A percentile compares a stretch with the other conserved stretches of the same genome.
phyloP scores from a whole-genome alignment of 35 echinoderm and acorn worm species.

The Apostichopus japonicus region DNA sequence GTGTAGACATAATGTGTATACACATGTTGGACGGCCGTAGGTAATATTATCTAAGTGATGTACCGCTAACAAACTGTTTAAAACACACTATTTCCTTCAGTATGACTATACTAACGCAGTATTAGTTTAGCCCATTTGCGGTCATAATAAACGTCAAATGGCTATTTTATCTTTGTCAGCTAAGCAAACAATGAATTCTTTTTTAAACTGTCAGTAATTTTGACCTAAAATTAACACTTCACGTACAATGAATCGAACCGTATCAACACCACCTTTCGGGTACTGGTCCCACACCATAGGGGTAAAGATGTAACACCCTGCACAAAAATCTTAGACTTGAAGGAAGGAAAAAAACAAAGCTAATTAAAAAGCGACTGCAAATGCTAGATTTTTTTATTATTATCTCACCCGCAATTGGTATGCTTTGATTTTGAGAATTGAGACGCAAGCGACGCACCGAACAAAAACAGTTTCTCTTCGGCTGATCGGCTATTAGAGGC shows the following conservation, averaged over 20 bases:
- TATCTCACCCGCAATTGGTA: background rate
- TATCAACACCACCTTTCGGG: background rate
- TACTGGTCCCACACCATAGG: constrained; percentile 2
- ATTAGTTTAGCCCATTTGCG: no score
- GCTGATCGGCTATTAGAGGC: constrained; percentile 32
- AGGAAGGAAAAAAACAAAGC: background rate
- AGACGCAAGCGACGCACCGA: constrained; percentile 2
- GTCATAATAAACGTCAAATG: background rate
- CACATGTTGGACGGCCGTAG: no score
- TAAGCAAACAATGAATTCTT: background rate
- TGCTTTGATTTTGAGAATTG: constrained; percentile 19
- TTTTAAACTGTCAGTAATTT: constrained; percentile 5
- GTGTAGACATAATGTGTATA: no score
- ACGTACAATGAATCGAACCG: background rate
- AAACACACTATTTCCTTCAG: no score
- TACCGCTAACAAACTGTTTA: no score
- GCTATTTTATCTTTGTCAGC: background rate
- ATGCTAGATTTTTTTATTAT: background rate
- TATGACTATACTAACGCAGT: no score
- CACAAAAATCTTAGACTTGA: background rate
- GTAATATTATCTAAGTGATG: no score
- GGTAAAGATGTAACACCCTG: constrained; percentile 23
- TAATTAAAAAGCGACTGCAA: background rate
- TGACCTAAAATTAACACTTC: constrained; percentile 50
- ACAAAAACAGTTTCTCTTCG: constrained; percentile 37